These are phyloP conservation scores for Drosophila quinaria DNA, from an alignment of 2,888 invertebrate genomes.

Conservation along the genomic window DNA sequence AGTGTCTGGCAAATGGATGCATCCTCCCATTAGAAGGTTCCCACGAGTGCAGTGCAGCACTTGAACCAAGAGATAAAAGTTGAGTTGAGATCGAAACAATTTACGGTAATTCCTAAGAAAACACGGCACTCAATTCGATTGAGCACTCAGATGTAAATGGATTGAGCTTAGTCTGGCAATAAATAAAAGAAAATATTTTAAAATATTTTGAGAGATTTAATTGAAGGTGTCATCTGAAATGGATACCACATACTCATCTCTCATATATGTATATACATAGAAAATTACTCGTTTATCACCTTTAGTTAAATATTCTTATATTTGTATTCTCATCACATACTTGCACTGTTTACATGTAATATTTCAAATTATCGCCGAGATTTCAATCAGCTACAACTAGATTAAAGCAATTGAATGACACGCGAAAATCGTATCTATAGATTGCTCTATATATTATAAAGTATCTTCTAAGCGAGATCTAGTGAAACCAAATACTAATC, in stretches of 20 bases:
- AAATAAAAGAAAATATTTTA: slow-evolving; percentile 10
- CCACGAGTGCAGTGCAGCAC: slow-evolving; percentile 45
- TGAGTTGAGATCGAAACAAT: slow-evolving; percentile 23
- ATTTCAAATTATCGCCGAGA: slow-evolving; percentile 25
- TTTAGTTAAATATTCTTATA: slow-evolving; percentile 29
- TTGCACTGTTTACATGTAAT: slow-evolving; percentile 9
- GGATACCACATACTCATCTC: background rate
- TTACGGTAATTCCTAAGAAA: slow-evolving; percentile 21
- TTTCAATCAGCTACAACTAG: slow-evolving; percentile 25
- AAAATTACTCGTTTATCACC: background rate
- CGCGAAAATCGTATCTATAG: slow-evolving; percentile 39
- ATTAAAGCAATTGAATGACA: slow-evolving; percentile 42
- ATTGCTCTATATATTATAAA: slow-evolving; percentile 18
- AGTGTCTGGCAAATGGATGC: slow-evolving; percentile 48
- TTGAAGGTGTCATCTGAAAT: slow-evolving; percentile 33
- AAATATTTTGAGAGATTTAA: slow-evolving; percentile 17
- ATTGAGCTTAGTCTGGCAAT: background rate
- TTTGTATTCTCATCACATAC: slow-evolving; percentile 30
- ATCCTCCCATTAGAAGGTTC: slow-evolving; percentile 54
- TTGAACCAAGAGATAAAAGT: slow-evolving; percentile 18
- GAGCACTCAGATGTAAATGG: slow-evolving; percentile 20
- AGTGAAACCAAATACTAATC: slow-evolving; percentile 33
- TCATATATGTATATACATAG: background rate
- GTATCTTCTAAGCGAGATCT: background rate
- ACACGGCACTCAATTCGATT: slow-evolving; percentile 33